Conservation (phyloP, 1,140 invertebrate genomes). For the Mya arenaria region DNA sequence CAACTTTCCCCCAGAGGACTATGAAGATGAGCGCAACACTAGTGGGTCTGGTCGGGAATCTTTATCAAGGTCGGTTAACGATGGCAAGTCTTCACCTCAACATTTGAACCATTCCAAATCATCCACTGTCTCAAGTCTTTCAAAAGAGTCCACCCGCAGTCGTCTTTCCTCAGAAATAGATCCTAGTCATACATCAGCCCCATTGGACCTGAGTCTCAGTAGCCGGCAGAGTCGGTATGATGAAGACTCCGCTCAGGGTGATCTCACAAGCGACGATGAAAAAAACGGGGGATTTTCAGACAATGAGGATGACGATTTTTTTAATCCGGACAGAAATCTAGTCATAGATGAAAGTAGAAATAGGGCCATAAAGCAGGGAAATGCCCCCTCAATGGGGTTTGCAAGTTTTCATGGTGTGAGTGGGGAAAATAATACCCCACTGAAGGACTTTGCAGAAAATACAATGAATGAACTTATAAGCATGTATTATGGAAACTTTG, state of each 20-base stretch:
- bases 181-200: slow-evolving; percentile 4
- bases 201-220: slow-evolving; percentile 63
- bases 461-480: slow-evolving; percentile 89
- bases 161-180: not conserved
- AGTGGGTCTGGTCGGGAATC: slow-evolving; percentile 15
- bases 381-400: not conserved
- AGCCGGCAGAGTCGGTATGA: slow-evolving; percentile 5
- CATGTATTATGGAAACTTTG: slow-evolving; percentile 82
- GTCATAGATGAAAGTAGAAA: slow-evolving; percentile 7
- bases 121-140: slow-evolving; percentile 15
- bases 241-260: slow-evolving; percentile 24
- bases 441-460: slow-evolving; percentile 88
- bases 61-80: slow-evolving; percentile 9
- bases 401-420: not conserved
- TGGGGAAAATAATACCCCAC: slow-evolving; percentile 40
- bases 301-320: slow-evolving; percentile 45
- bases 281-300: not conserved
- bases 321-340: slow-evolving; percentile 40
- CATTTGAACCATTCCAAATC: slow-evolving; percentile 29
- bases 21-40: slow-evolving; percentile 47
- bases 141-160: slow-evolving; percentile 25
- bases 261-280: slow-evolving; percentile 1
- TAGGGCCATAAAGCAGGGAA: too few species aligned
- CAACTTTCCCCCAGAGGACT: slow-evolving; percentile 63
- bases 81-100: slow-evolving; percentile 1